Evolutionary conservation across 2,113 vertebrate species (phyloP), one percentile per base, ranked within the genome.

Genomic region (Brachypteracias leptosomus): DNA sequence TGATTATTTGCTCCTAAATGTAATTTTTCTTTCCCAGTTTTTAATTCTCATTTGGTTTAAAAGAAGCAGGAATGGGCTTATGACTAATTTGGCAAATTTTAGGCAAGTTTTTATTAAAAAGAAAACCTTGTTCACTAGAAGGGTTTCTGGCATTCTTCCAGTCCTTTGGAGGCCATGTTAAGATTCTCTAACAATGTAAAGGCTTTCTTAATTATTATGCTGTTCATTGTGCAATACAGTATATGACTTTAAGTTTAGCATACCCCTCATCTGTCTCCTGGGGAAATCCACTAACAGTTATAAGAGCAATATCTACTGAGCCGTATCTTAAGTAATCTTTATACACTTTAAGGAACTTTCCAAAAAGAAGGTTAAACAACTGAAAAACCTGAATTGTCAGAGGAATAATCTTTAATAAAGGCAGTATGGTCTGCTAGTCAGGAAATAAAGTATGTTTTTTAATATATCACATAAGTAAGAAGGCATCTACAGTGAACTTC

Each of bases 391-490:
- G 14, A 85, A 85, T 71, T 93, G 76, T 74, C 88, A 87, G 70
- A 90, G 70, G 81, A 95, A 52, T 74, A 65, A 73, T 93, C 28
- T 90, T 93, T 95, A 95, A 47, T 89, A 92, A 95, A 79, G 44
- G n/a, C 28, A 83, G 38, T 54, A 92, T 73, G 75, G 36, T 88
- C 73, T 92, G 57, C 40, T 82, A 49, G 74, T 76, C 70, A 75
- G 73, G 83, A 96, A 92, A 89, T 75, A 73, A 67, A 76, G 29
- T 72, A 28, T 82, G 9, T 35, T 84, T 91, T 88, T 70, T 35
- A 71, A 71, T 89, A 62, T 80, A 65, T 68, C 58, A 22, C 31
- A 54, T 62, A 89, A 89, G 80, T 47, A 75, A 85, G 54, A 92
- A 59, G 26, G 19, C 35, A 94, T 90, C 71, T 87, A 52, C 40